Conservation (phyloP, 2,888 invertebrate genomes). For the Tinea trinotella region DNA sequence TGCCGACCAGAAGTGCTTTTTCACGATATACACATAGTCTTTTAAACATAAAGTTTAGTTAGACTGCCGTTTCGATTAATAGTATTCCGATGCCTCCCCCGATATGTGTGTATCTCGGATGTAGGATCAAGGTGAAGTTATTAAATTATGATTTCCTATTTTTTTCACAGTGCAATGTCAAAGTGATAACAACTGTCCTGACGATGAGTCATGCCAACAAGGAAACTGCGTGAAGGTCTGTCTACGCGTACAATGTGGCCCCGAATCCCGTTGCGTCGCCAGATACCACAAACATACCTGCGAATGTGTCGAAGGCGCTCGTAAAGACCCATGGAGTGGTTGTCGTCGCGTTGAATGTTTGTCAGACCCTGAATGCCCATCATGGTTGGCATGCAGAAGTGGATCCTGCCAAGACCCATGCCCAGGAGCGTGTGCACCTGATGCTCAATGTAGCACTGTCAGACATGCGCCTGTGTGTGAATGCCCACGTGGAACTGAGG, state of each 20-base stretch:
- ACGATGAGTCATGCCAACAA: slow-evolving; percentile 86
- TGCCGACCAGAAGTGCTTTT: too few relatives aligned
- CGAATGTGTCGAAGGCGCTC: slow-evolving; percentile 81
- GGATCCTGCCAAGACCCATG: slow-evolving; percentile 89
- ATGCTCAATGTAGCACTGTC: slow-evolving; percentile 82
- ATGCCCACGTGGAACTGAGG: slow-evolving; percentile 86
- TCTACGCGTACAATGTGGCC: slow-evolving; percentile 83
- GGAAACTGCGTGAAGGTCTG: slow-evolving; percentile 87
- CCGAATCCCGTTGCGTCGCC: slow-evolving; percentile 82
- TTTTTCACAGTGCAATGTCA: slow-evolving; percentile 82
- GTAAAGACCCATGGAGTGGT: slow-evolving; percentile 84
- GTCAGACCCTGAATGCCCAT: slow-evolving; percentile 82
- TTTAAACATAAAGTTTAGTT: too few relatives aligned
- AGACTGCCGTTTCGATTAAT: too few relatives aligned
- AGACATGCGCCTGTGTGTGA: slow-evolving; percentile 84
- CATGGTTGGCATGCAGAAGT: slow-evolving; percentile 83
- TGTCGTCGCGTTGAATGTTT: slow-evolving; percentile 87
- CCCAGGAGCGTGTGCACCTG: slow-evolving; percentile 84
- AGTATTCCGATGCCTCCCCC: too few relatives aligned
- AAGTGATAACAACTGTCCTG: slow-evolving; percentile 86
- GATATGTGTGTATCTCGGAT: too few relatives aligned
- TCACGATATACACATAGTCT: too few relatives aligned
- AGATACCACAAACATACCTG: slow-evolving; percentile 86
- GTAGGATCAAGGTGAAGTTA: too few relatives aligned
- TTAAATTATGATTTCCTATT: background rate